These are phyloP conservation scores for Alentia gelatinosa DNA, from an alignment of 2,888 invertebrate genomes.

Conservation along the genomic window DNA sequence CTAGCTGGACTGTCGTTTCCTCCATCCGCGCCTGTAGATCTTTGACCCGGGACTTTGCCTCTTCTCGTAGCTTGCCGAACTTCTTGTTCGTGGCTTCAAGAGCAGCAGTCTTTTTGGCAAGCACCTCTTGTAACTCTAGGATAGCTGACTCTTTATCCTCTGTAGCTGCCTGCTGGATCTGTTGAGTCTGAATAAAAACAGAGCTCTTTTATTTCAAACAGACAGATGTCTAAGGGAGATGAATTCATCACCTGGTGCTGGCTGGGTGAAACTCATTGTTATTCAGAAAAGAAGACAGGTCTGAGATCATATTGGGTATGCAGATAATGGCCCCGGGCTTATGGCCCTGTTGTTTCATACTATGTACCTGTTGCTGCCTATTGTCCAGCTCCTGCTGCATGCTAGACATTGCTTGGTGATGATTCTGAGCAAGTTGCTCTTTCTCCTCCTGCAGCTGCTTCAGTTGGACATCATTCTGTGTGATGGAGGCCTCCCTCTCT, in stretches of 20 bases:
- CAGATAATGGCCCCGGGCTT: not conserved
- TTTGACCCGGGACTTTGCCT: slow-evolving; percentile 67
- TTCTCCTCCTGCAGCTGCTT: not conserved
- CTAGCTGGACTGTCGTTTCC: not conserved
- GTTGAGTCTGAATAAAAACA: not conserved
- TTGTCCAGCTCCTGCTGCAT: not conserved
- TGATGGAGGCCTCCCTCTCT: slow-evolving; percentile 48
- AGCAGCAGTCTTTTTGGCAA: not conserved
- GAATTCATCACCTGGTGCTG: not conserved
- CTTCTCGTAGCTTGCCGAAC: slow-evolving; percentile 66
- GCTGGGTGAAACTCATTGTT: not conserved
- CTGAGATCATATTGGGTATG: too few relatives aligned
- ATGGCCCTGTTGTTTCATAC: not conserved
- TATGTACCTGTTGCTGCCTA: not conserved
- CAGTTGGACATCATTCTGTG: not conserved
- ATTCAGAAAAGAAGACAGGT: too few relatives aligned
- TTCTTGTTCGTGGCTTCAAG: slow-evolving; percentile 37
- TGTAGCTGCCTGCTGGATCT: not conserved
- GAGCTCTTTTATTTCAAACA: not conserved
- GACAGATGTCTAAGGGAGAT: too few relatives aligned
- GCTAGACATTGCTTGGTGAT: not conserved
- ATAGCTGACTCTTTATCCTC: slow-evolving; percentile 17
- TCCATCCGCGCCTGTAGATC: slow-evolving; percentile 53
- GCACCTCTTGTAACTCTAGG: not conserved
- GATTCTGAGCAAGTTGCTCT: not conserved